Evolutionary conservation across 2,797 vertebrate species (phyloP).

Genomic region (Diceros bicornis): DNA sequence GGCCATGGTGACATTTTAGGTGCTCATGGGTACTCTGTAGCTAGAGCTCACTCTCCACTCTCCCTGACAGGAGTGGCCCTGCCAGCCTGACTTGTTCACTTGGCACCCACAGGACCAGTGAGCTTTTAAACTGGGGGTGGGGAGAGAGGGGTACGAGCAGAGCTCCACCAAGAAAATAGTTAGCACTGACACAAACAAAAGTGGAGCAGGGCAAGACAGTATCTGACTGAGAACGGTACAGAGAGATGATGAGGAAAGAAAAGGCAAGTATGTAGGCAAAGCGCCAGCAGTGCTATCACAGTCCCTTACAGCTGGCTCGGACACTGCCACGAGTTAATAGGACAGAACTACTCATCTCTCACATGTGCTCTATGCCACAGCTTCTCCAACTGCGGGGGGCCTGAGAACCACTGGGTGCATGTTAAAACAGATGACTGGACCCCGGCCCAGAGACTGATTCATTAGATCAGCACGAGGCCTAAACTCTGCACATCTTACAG

Average conservation of each 20-base stretch:
- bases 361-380: too few species aligned
- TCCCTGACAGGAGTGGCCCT: fast-evolving
- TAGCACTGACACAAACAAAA: background rate
- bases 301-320: fast-evolving
- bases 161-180: too few species aligned
- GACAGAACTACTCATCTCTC: fast-evolving
- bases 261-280: background rate
- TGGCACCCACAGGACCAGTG: background rate
- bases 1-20: background rate
- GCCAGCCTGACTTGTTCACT: fast-evolving
- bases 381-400: background rate
- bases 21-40: fast-evolving
- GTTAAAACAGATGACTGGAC: background rate
- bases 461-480: background rate
- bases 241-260: background rate
- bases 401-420: fast-evolving
- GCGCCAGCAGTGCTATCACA: fast-evolving
- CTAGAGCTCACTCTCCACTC: fast-evolving
- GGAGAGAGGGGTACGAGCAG: fast-evolving
- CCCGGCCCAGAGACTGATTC: fast-evolving
- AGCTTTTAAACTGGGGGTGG: too few species aligned
- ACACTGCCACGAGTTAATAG: fast-evolving
- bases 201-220: fast-evolving
- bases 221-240: background rate
- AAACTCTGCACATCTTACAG: fast-evolving